A percentile compares a stretch with the other conserved stretches of the same genome.
Evolutionary conservation across 2,113 vertebrate genomes (phyloP).

Genomic region (Sebastes schlegelii): DNA sequence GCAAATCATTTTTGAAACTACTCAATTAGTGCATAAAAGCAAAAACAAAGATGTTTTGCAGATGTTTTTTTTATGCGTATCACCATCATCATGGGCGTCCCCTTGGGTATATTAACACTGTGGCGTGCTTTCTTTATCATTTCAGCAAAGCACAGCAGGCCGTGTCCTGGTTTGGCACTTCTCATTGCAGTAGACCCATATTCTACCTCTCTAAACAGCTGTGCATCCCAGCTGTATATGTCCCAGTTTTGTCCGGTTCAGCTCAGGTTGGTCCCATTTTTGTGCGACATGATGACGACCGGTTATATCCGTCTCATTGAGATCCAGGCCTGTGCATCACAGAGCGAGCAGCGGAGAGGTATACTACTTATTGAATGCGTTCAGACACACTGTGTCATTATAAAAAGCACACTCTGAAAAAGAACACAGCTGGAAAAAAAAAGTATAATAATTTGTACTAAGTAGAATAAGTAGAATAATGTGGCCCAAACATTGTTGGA

Average conservation of each 20-base stretch:
- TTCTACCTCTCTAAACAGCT: constrained; percentile 1
- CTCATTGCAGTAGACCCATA: neutral
- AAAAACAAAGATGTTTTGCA: neutral
- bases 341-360: neutral
- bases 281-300: neutral
- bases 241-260: constrained; percentile 5
- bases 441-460: neutral
- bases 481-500: neutral
- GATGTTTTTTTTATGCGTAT: constrained; percentile 14
- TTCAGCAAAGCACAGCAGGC: constrained; percentile 2
- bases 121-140: constrained; percentile 7
- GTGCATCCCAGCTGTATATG: neutral
- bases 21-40: constrained; percentile 28
- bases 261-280: constrained; percentile 19
- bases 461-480: neutral
- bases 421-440: neutral
- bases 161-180: constrained; percentile 32
- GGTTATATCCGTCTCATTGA: neutral
- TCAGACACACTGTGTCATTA: neutral
- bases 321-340: neutral
- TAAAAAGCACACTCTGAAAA: neutral
- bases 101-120: constrained; percentile 18
- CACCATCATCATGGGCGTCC: constrained; percentile 8
- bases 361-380: neutral
- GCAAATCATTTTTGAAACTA: constrained; percentile 34